Evolutionary conservation across 1,140 invertebrate species (phyloP).

Genomic region (Mizuhopecten yessoensis): DNA sequence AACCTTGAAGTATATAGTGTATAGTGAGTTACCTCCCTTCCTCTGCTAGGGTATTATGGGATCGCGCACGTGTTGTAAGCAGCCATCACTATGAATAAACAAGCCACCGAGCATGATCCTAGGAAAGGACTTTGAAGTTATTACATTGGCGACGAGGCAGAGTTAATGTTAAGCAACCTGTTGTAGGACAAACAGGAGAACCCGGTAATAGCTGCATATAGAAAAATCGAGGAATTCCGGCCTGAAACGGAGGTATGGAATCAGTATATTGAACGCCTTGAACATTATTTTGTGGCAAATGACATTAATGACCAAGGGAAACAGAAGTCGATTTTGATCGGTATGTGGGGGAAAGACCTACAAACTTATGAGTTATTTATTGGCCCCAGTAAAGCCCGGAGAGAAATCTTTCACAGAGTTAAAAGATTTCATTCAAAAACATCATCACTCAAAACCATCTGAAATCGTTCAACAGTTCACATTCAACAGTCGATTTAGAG

Average conservation of each 20-base stretch:
- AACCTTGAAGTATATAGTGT: too few species aligned
- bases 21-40: too few species aligned
- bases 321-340: constrained; percentile 46
- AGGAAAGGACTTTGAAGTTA: too few species aligned
- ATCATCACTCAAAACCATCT: constrained; percentile 60
- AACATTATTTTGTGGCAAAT: constrained; percentile 53
- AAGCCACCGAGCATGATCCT: too few species aligned
- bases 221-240: not conserved
- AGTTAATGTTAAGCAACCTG: too few species aligned
- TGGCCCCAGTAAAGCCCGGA: constrained; percentile 53
- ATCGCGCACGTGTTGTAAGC: too few species aligned
- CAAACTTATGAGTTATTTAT: constrained; percentile 57
- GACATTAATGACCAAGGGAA: constrained; percentile 42
- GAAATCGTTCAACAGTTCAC: constrained; percentile 59
- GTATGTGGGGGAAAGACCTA: constrained; percentile 55
- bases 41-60: too few species aligned
- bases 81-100: too few species aligned
- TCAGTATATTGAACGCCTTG: constrained; percentile 52
- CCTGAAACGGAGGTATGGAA: constrained; percentile 36
- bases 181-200: too few species aligned
- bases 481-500: constrained; percentile 59
- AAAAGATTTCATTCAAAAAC: constrained; percentile 56
- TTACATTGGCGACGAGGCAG: too few species aligned
- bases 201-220: not conserved
- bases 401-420: constrained; percentile 54